phyloP scores from a whole-genome alignment of 2,888 invertebrate species.

The Drosophila emarginata region DNA sequence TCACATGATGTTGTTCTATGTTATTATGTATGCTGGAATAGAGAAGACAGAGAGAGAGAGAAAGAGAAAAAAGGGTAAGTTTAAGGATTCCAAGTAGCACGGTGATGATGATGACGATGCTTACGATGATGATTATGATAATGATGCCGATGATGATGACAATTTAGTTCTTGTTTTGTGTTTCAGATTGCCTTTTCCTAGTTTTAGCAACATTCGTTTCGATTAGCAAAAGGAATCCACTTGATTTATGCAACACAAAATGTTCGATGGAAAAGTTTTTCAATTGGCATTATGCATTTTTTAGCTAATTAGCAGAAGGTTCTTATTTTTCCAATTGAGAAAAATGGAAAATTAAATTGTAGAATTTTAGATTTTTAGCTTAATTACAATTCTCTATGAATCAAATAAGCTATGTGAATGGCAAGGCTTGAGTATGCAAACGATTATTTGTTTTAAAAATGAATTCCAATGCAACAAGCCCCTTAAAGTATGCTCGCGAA shows the following conservation, averaged over 20 bases:
- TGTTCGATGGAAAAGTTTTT: constrained; percentile 46
- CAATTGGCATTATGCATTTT: constrained; percentile 50
- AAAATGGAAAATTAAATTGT: constrained; percentile 8
- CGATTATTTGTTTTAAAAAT: neutral
- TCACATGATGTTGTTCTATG: constrained; percentile 32
- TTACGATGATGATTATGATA: constrained; percentile 35
- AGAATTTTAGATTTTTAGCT: neutral
- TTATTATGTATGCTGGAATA: constrained; percentile 42
- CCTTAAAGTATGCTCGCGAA: neutral
- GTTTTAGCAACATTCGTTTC: constrained; percentile 35
- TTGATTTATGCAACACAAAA: constrained; percentile 44
- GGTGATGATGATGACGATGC: neutral
- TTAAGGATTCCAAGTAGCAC: constrained; percentile 9
- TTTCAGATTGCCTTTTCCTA: constrained; percentile 9
- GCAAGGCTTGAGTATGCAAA: no score
- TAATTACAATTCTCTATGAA: no score
- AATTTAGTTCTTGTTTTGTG: neutral
- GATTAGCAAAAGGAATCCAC: constrained; percentile 39
- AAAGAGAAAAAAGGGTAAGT: constrained; percentile 32
- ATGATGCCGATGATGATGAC: constrained; percentile 29
- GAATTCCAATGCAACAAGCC: neutral
- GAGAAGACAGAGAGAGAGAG: no score
- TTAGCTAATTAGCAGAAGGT: constrained; percentile 55
- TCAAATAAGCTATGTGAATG: no score
- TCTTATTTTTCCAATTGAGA: neutral